Evolutionary conservation across 2,797 vertebrate genomes (phyloP), one percentile per base, ranked within the genome.

Genomic region (Melanotaenia pygmaea): DNA sequence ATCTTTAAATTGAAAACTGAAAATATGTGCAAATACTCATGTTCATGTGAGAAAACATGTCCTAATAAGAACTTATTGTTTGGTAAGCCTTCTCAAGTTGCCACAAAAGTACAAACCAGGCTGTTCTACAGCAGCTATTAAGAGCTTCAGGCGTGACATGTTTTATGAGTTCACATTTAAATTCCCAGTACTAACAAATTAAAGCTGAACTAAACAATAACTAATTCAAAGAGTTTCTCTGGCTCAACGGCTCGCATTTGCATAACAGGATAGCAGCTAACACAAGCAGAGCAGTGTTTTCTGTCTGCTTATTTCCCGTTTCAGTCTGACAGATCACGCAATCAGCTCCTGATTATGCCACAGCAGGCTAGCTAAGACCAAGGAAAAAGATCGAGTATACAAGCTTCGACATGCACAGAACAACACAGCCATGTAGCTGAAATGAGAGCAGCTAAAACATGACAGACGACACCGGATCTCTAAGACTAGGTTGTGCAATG

Each of bases 261-360:
- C 69, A 64, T 64, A 54, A 45, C 3, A 4, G 32, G 26, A 20
- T 26, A 6, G 59, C 24, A 32, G 35, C 50, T 20, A 56, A 32
- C 32, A 37, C 47, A 54, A 3, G 16, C 34, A 5, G 37, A 20
- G 24, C 12, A 18, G 9, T 43, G 38, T 56, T 2, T 34, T 53
- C 4, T 70, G 26, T 61, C 20, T 6, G 13, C 9, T 47, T 35
- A 64, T 64, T 72, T 72, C 60, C 69, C 53, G 26, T 24, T 63
- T 32, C 4, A n/a, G 11, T 1, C 4, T n/a, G 20, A 20, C 43
- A 20, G 18, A 45, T 24, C 47, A 51, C 9, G 47, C 22, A 13
- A 53, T 53, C 50, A 22, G 6, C 16, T 4, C 22, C 3, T 7
- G 47, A 3, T 8, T 51, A 1, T 5, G 24, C 50, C n/a, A 24